phyloP scores from a whole-genome alignment of 1,140 invertebrate genomes.

The Drosophila nasuta region DNA sequence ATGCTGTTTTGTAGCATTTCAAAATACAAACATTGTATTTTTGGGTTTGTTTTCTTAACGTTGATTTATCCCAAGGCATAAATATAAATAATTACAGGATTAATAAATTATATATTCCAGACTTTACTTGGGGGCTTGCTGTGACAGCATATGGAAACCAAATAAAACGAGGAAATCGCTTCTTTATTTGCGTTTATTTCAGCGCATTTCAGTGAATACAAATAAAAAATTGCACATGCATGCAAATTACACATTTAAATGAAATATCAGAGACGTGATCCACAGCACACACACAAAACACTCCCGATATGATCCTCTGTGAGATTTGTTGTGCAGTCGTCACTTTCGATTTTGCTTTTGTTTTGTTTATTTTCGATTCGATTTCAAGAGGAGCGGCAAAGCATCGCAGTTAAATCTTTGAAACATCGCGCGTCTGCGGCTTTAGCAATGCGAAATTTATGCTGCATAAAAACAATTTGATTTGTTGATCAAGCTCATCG shows the following conservation, averaged over 20 bases:
- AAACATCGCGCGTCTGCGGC: slow-evolving; percentile 34
- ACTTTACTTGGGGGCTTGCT: slow-evolving; percentile 7
- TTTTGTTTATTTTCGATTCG: slow-evolving; percentile 7
- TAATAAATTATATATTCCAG: slow-evolving; percentile 30
- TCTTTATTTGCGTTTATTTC: slow-evolving; percentile 2
- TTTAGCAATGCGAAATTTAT: slow-evolving; percentile 42
- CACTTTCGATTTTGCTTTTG: slow-evolving; percentile 44
- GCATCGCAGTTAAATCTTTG: slow-evolving; percentile 34
- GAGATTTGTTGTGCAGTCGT: slow-evolving; percentile 30
- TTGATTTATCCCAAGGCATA: slow-evolving; percentile 5
- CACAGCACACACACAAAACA: slow-evolving; percentile 12
- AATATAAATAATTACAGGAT: slow-evolving; percentile 30
- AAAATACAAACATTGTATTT: slow-evolving; percentile 9
- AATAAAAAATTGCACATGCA: slow-evolving; percentile 65
- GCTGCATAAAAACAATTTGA: slow-evolving; percentile 47
- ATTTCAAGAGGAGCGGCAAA: slow-evolving; percentile 16
- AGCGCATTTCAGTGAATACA: slow-evolving; percentile 28
- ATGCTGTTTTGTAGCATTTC: slow-evolving; percentile 12
- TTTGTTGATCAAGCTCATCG: slow-evolving; percentile 40
- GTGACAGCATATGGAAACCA: slow-evolving; percentile 7
- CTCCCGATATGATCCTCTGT: slow-evolving; percentile 15
- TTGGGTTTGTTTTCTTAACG: neutral
- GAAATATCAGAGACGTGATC: slow-evolving; percentile 56
- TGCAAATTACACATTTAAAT: slow-evolving; percentile 67
- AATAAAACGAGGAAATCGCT: slow-evolving; percentile 40